Evolutionary conservation across 2,797 vertebrate genomes (phyloP).

Genomic region (Poeciliopsis gracilis): DNA sequence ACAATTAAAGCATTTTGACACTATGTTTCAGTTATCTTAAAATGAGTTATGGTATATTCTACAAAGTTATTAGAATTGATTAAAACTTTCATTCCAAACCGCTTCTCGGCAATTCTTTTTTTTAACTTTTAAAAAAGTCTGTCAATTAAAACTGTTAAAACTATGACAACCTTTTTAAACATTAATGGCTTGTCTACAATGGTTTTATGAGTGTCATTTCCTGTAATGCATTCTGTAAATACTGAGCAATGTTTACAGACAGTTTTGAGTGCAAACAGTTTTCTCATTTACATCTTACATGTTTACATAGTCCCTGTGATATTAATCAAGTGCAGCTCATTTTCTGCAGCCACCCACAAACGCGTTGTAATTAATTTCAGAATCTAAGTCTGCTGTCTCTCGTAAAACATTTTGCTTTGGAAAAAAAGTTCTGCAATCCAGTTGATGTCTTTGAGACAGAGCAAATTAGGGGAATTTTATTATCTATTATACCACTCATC

Average conservation of each 20-base stretch:
- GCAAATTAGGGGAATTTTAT: not conserved
- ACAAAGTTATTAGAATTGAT: not conserved
- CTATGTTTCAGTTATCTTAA: not conserved
- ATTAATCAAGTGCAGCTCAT: constrained; percentile 31
- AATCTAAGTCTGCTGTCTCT: constrained; percentile 13
- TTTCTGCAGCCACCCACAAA: constrained; percentile 17
- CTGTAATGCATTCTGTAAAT: constrained; percentile 3
- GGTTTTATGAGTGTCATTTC: not conserved
- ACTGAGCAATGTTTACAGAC: constrained; percentile 13
- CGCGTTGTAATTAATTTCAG: constrained; percentile 4
- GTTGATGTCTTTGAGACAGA: not conserved
- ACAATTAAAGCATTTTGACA: not conserved
- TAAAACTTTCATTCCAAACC: not conserved
- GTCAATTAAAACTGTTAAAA: not conserved
- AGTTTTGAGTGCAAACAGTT: constrained; percentile 11
- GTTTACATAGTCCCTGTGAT: constrained; percentile 4
- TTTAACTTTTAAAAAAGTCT: not conserved
- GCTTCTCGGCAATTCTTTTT: not conserved
- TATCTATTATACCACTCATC: not conserved
- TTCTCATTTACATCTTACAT: constrained; percentile 19
- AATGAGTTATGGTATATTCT: not conserved
- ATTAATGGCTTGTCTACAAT: not conserved
- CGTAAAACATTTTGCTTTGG: constrained; percentile 6
- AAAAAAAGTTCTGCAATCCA: not conserved
- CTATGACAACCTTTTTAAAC: not conserved